phyloP scores from a whole-genome alignment of 2,797 vertebrate species.

The Enteromius anoplus region DNA sequence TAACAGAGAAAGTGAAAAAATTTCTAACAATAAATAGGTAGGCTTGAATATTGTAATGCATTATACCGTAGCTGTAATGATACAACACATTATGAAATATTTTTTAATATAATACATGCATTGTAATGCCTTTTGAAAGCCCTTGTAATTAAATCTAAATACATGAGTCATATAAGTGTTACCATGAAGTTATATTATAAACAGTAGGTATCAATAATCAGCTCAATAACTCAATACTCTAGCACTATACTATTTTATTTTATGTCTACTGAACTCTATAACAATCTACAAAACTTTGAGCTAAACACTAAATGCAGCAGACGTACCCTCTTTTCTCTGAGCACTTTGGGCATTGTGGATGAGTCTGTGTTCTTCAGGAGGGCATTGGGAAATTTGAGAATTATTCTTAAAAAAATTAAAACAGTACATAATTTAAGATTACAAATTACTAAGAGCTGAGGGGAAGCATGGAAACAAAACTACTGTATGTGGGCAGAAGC shows the following conservation, averaged over 20 bases:
- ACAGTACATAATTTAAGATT: background rate
- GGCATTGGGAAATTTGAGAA: constrained; percentile 3
- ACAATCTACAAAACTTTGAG: background rate
- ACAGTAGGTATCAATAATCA: background rate
- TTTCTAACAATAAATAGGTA: no score
- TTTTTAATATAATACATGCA: background rate
- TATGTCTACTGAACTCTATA: background rate
- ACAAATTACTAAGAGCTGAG: background rate
- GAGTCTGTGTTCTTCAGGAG: constrained; percentile 36
- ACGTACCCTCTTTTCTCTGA: constrained; percentile 73
- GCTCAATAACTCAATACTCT: background rate
- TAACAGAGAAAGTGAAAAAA: background rate
- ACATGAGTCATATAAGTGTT: background rate
- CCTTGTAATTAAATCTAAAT: background rate
- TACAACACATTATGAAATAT: background rate
- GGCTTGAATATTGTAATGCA: no score
- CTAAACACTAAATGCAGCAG: constrained; percentile 12
- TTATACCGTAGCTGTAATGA: background rate
- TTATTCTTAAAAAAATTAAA: background rate
- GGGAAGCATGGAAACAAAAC: constrained; percentile 13
- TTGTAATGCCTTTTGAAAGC: background rate
- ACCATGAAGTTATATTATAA: background rate
- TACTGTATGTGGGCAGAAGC: background rate
- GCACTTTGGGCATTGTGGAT: constrained; percentile 69
- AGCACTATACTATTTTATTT: background rate